Evolutionary conservation across 2,888 invertebrate genomes (phyloP).

Genomic region (Rhingia campestris): DNA sequence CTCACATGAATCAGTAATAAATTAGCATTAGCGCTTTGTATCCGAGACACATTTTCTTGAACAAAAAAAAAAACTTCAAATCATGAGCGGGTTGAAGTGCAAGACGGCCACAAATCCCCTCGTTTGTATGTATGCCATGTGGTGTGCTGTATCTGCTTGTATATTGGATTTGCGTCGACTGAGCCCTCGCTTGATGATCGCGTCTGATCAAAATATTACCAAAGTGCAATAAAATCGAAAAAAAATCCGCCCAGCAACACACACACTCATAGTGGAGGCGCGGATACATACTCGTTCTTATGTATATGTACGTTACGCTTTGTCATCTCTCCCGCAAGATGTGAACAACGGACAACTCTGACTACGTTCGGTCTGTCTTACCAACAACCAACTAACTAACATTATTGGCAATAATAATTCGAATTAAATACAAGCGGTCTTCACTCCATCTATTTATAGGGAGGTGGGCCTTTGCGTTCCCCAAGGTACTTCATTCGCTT

Average conservation of each 20-base stretch:
- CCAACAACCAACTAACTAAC: slow-evolving; percentile 1
- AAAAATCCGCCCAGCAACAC: background rate
- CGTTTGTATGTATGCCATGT: too few species aligned
- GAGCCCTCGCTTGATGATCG: slow-evolving; percentile 61
- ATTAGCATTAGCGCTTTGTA: slow-evolving; percentile 77
- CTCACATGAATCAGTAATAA: slow-evolving; percentile 75
- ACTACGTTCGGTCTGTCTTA: slow-evolving; percentile 15
- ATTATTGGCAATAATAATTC: slow-evolving; percentile 64
- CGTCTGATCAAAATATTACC: slow-evolving; percentile 71
- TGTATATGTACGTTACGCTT: background rate
- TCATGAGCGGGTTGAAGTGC: slow-evolving; percentile 7
- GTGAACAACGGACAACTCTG: slow-evolving; percentile 3
- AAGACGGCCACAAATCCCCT: slow-evolving; percentile 35
- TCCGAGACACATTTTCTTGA: slow-evolving; percentile 74
- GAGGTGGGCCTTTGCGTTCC: background rate
- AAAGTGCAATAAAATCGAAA: slow-evolving; percentile 47
- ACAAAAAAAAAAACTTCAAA: slow-evolving; percentile 50
- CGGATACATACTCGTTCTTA: background rate
- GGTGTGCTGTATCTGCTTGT: slow-evolving; percentile 27
- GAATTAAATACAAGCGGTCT: slow-evolving; percentile 22
- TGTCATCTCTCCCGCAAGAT: background rate
- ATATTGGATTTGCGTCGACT: slow-evolving; percentile 45
- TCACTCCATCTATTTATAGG: slow-evolving; percentile 42
- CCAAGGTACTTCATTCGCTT: background rate
- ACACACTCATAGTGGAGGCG: slow-evolving; percentile 44